Percentiles rank a stretch among this genome's conserved stretches.
Conservation (phyloP, 2,113 vertebrate species). For the Salminus brasiliensis region DNA sequence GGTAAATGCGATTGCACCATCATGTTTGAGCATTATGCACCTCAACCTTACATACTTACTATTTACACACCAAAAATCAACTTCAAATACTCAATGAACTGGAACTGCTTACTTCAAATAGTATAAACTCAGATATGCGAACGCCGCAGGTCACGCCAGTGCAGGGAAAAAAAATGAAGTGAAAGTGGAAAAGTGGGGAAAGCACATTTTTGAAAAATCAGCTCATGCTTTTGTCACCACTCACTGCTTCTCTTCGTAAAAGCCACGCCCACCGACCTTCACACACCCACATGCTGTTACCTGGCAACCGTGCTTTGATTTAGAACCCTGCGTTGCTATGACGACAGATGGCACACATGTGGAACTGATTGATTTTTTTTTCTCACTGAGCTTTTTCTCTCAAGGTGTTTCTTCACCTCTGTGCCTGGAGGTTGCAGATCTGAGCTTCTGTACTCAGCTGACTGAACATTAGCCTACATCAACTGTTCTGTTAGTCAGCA, state of each 20-base stretch:
- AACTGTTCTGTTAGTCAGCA: no score
- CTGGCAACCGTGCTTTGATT: slow-evolving; percentile 52
- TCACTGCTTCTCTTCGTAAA: slow-evolving; percentile 18
- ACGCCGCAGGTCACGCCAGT: neutral
- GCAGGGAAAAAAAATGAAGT: neutral
- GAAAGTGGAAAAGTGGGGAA: slow-evolving; percentile 3
- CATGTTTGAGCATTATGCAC: no score
- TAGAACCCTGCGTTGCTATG: slow-evolving; percentile 52
- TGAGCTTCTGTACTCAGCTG: slow-evolving; percentile 40
- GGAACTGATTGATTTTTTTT: slow-evolving; percentile 48
- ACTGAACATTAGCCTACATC: no score
- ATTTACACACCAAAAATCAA: no score
- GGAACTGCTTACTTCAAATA: neutral
- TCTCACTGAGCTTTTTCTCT: neutral
- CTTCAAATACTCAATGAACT: no score
- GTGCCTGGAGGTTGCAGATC: neutral
- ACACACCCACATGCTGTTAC: slow-evolving; percentile 53
- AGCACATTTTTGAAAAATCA: slow-evolving; percentile 16
- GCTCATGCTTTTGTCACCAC: slow-evolving; percentile 25
- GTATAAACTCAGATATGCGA: neutral
- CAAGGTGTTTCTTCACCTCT: neutral
- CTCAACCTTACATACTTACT: no score
- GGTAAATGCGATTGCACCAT: no score
- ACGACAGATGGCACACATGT: slow-evolving; percentile 42
- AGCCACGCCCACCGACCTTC: slow-evolving; percentile 41